Conservation (phyloP, 2,113 vertebrate genomes). For the Dolichotis patagonum region DNA sequence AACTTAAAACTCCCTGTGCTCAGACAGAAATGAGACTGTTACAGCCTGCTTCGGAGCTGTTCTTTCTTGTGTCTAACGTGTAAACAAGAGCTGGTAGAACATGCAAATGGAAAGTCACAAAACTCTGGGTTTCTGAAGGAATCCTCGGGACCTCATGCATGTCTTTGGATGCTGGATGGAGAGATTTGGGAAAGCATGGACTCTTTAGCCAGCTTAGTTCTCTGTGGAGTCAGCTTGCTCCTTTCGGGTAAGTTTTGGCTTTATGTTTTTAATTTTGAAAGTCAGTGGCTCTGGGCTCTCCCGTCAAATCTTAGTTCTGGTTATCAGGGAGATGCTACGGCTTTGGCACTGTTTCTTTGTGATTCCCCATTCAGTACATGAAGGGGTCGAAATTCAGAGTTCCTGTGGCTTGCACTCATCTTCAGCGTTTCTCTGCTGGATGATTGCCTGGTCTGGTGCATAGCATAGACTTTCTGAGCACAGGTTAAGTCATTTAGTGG, state of each 20-base stretch:
- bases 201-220: constrained; percentile 85
- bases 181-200: constrained; percentile 88
- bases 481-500: background rate
- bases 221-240: constrained; percentile 86
- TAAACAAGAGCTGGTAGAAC: constrained; percentile 78
- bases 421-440: constrained; percentile 26
- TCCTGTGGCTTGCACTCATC: background rate
- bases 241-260: constrained; percentile 88
- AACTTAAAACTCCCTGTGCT: constrained; percentile 93
- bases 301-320: background rate
- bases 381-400: background rate
- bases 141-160: constrained; percentile 82
- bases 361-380: background rate
- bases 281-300: background rate
- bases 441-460: background rate
- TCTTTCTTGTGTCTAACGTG: constrained; percentile 82
- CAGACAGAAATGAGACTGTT: constrained; percentile 88
- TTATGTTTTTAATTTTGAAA: constrained; percentile 4
- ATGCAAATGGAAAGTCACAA: constrained; percentile 73
- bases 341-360: background rate
- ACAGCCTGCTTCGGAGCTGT: constrained; percentile 80
- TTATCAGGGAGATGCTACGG: constrained; percentile 14
- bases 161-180: constrained; percentile 87
- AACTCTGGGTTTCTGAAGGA: constrained; percentile 70
- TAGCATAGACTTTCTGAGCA: background rate